Base-by-base conservation (phyloP, 2,888 invertebrate genomes). In the Drosophila anomelani region DNA sequence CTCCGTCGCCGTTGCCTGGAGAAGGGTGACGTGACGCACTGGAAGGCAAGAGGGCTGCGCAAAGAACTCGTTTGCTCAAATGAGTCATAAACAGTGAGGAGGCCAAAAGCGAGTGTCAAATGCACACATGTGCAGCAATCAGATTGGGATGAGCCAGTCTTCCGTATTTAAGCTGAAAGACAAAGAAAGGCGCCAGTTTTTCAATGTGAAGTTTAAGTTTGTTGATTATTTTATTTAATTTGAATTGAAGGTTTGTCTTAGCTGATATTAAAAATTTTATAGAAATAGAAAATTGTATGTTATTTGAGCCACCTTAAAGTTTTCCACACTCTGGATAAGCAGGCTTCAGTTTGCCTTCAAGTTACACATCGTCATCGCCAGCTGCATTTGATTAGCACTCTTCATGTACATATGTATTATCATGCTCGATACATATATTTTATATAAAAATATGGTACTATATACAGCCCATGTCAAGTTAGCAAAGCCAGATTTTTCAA, bases 311-410 rank as follows among this genome's bases (percentile, higher is more conserved):
- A 74, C 59, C 69, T 47, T 34, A 17, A 49, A 39, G 36, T 20
- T 15, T n/a, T 10, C n/a, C 55, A 36, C 26, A 46, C 54, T 46
- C 58, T 46, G 17, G 15, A 63, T 43, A 51, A 56, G 51, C 32
- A 57, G 44, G 43, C 20, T 46, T 46, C 32, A 38, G 47, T 46
- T 63, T 75, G 61, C 67, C 49, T 54, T 34, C 47, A 63, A 53
- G 63, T 71, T 54, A 59, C 59, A 49, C 59, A 70, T 76, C 55
- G 57, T 66, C 81, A 75, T 62, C 64, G 73, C 75, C 88, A 85
- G 85, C 85, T 83, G 88, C 88, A 82, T 76, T 88, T 88, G 82
- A 83, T 85, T 82, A 85, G 85, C 82, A 78, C 66, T 64, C 62
- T 66, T 47, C 20, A 47, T 47, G n/a, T 29, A 26, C n/a, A 29